Base-by-base conservation (phyloP, 2,797 vertebrate species). In the Acrocephalus scirpaceus region DNA sequence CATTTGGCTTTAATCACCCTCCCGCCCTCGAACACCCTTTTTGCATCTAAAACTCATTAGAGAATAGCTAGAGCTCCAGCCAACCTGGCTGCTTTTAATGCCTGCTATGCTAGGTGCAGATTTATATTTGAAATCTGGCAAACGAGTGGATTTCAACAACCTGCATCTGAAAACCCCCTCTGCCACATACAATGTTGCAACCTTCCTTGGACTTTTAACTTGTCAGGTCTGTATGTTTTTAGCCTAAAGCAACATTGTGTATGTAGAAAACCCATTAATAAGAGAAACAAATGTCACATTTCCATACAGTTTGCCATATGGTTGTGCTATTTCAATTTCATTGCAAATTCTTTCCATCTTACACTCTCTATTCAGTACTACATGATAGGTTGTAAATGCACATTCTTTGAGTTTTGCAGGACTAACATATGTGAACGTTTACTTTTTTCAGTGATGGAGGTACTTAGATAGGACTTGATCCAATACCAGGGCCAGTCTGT, bases 341-440 rank as follows among this genome's bases (percentile, higher is more conserved):
- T 50, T 92, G 56, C 64, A 95, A 86, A 79, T 96, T 96, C 88
- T 84, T 97, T 96, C 96, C 93, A 82, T 81, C 90, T 96, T 92
- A 87, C 56, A 57, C 62, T 78, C 44, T 62, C 58, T 72, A 47
- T 82, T 91, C 58, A 53, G 79, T 84, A 80, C 62, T 86, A 66
- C 58, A 78, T 0, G 15, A 15, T 92, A 88, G 36, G 27, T 50
- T 82, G 61, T 90, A 92, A 96, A 88, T 74, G 60, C 61, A 88
- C 34, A 67, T 73, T 94, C 88, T 88, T 83, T 60, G 50, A 48
- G n/a, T 75, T 93, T 83, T 93, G 64, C 42, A 66, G 38, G 34
- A 88, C 73, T 65, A 85, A 78, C 42, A 21, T 72, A 93, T 16
- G 2, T n/a, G 26, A 92, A 70, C 1, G 0, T 83, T 92, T 65